Evolutionary conservation across 2,888 invertebrate species (phyloP), one percentile per base, ranked within the genome.

Genomic region (Caenorhabditis sp.): DNA sequence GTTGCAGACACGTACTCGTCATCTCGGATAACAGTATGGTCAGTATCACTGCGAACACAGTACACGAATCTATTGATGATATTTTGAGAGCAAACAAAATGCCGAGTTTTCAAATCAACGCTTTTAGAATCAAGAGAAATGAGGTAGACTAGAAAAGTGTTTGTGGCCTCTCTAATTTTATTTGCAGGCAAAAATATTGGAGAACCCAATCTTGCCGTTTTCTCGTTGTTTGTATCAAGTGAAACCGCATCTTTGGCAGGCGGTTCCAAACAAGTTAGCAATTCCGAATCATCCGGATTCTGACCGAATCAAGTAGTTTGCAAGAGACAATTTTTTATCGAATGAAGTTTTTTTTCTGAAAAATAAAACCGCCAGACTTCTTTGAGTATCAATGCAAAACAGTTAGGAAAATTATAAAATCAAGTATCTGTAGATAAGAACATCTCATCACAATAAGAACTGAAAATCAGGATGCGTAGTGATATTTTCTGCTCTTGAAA

Each of bases 221-320:
- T 65, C 67, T n/a, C 50, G 68, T 21, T 62, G 60, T 23, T 51
- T 72, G 1, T 72, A 68, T 50, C 53, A 36, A 4, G 31, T 54
- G n/a, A 67, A 68, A 37, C 67, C 72, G 21, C 24, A 43, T n/a
- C 21, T 55, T 24, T 72, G 72, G 72, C 3, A 26, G 1, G 66
- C 60, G 4, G 63, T 61, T 36, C 66, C 66, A n/a, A 21, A 36
- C 21, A 63, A 66, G 58, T 21, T 66, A 24, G 37, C 66, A 6
- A 55, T 53, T 5, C 71, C 71, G 12, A 71, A 71, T 63, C 71
- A 71, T 66, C 71, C 71, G 26, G 70, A 70, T 43, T 17, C 24
- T 57, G 62, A 62, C 17, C 51, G 26, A n/a, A 62, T 19, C 8
- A 53, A 8, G 23, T 43, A 36, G 36, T 36, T 36, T 36, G 36